A percentile compares a stretch with the other conserved stretches of the same genome.
Evolutionary conservation across 2,113 vertebrate species (phyloP).

Genomic region (Sylvietta virens): DNA sequence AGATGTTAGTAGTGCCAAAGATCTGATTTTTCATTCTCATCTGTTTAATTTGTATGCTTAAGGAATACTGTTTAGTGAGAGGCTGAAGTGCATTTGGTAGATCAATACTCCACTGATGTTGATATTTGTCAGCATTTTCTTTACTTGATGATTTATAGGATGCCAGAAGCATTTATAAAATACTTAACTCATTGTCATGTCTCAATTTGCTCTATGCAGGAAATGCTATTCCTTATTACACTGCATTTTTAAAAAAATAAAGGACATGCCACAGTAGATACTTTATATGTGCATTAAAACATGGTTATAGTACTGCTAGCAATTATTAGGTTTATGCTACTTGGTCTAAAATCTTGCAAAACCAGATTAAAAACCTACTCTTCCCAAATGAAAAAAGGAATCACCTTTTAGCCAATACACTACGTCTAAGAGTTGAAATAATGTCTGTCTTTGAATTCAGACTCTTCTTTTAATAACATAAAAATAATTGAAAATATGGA

Average conservation of each 20-base stretch:
- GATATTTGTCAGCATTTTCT: constrained; percentile 67
- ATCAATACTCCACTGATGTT: constrained; percentile 57
- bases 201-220: constrained; percentile 22
- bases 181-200: constrained; percentile 59
- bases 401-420: neutral
- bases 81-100: constrained; percentile 25
- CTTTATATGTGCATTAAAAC: neutral
- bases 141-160: constrained; percentile 56
- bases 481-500: neutral
- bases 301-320: neutral
- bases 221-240: constrained; percentile 43
- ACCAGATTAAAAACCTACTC: neutral
- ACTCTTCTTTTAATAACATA: neutral
- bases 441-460: neutral
- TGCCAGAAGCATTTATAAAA: constrained; percentile 47
- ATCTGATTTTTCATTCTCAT: neutral
- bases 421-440: neutral
- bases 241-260: neutral
- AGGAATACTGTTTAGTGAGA: constrained; percentile 52
- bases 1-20: neutral
- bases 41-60: constrained; percentile 48
- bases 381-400: neutral
- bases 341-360: neutral
- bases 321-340: neutral
- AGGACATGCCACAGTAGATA: neutral